A percentile compares a stretch with the other conserved stretches of the same genome.
Conservation (phyloP, 2,888 invertebrate genomes). For the Drosophila phalerata region DNA sequence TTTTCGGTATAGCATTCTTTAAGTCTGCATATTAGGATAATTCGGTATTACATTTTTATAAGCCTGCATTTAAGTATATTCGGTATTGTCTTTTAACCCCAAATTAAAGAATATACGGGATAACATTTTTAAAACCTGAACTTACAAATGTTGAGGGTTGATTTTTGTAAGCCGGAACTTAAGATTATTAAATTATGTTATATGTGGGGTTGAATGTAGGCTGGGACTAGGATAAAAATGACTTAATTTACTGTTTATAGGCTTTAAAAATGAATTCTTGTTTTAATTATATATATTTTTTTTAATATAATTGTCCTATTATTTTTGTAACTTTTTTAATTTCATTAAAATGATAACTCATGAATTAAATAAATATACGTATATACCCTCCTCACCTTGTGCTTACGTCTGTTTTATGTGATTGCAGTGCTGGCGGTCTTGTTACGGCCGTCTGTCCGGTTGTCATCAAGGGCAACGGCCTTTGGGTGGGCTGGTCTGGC, state of each 20-base stretch:
- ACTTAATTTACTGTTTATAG: neutral
- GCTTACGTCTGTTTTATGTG: neutral
- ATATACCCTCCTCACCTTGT: neutral
- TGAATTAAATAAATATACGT: neutral
- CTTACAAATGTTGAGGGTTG: neutral
- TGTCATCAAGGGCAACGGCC: constrained; percentile 92
- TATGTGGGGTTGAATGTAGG: neutral
- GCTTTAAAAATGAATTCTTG: neutral
- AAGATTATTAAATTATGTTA: too few species aligned
- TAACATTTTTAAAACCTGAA: too few species aligned
- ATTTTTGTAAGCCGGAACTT: neutral
- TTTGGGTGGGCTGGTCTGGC: constrained; percentile 97
- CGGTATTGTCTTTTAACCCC: too few species aligned
- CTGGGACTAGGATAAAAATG: neutral
- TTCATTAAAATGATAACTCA: too few species aligned
- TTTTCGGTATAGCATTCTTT: too few species aligned
- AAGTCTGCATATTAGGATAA: too few species aligned
- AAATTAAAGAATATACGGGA: too few species aligned
- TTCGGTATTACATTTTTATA: too few species aligned
- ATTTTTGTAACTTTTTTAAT: too few species aligned
- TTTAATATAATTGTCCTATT: too few species aligned
- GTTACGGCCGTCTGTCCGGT: constrained; percentile 97
- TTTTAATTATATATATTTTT: too few species aligned
- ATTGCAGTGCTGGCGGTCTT: constrained; percentile 93
- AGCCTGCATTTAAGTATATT: too few species aligned